A percentile compares a stretch with the other conserved stretches of the same genome.
Evolutionary conservation across 1,140 invertebrate species (phyloP).

Genomic region (Drosophila equinoxialis): DNA sequence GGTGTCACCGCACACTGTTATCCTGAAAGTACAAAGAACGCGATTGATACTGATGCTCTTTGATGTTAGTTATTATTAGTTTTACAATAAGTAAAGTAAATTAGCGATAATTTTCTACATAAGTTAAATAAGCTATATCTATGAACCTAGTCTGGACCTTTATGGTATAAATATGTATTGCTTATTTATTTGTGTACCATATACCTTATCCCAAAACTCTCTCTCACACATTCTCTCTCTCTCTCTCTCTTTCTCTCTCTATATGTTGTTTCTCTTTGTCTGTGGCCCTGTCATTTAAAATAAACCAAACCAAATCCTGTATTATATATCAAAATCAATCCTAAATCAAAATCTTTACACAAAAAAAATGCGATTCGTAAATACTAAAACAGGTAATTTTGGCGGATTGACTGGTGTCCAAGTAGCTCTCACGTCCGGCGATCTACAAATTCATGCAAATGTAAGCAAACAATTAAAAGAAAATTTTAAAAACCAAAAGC

Average conservation of each 20-base stretch:
- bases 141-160: background rate
- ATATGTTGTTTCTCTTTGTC: background rate
- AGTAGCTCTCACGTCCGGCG: conserved; percentile 77
- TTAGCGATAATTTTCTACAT: background rate
- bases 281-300: conserved; percentile 20
- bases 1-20: too few relatives aligned
- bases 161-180: background rate
- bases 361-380: conserved; percentile 44
- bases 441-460: conserved; percentile 83
- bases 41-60: too few relatives aligned
- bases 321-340: conserved; percentile 32
- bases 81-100: background rate
- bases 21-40: too few relatives aligned
- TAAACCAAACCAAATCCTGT: conserved; percentile 31
- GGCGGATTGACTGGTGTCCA: conserved; percentile 73
- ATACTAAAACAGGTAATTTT: conserved; percentile 75
- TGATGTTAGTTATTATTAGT: too few relatives aligned
- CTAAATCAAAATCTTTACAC: conserved; percentile 24
- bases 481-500: conserved; percentile 24
- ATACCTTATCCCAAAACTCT: conserved; percentile 1
- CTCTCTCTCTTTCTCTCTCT: conserved; percentile 44
- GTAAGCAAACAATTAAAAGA: conserved; percentile 68
- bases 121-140: background rate
- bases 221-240: background rate
- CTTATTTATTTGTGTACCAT: background rate